A percentile compares a stretch with the other conserved stretches of the same genome.
phyloP scores from a whole-genome alignment of 2,113 vertebrate species.

The Pelecanus crispus region DNA sequence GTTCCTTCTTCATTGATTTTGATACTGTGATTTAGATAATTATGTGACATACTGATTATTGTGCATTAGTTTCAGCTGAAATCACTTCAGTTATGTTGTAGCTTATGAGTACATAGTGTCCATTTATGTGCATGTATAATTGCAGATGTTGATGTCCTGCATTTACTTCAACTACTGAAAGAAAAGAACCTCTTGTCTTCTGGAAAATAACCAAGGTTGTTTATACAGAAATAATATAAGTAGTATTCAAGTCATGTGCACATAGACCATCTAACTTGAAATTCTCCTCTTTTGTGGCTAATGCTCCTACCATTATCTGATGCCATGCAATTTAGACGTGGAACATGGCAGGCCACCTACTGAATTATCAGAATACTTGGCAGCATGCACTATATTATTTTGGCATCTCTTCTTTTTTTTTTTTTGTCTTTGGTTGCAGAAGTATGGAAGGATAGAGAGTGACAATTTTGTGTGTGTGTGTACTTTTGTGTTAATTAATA shows the following conservation, averaged over 20 bases:
- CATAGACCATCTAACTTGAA: not conserved
- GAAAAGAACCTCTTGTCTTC: not conserved
- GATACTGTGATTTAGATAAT: conserved; percentile 6
- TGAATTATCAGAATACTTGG: not conserved
- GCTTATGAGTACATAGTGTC: not conserved
- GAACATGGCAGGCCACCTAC: not conserved
- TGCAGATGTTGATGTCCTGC: not conserved
- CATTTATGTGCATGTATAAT: not conserved
- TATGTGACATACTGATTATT: not conserved
- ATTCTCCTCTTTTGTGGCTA: not conserved
- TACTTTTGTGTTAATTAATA: not conserved
- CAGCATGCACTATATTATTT: rapidly evolving
- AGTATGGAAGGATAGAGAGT: not conserved
- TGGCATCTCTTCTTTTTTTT: not conserved
- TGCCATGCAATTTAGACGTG: not conserved
- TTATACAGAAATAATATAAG: not conserved
- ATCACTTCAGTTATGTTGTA: not conserved
- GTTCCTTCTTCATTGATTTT: not conserved
- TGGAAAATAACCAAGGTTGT: not conserved
- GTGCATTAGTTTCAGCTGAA: not conserved
- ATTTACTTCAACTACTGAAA: not conserved
- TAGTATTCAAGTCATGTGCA: not conserved
- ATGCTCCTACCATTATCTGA: not conserved
- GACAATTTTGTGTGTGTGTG: not conserved
- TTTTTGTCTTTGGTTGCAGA: not conserved